These are phyloP conservation scores for Etheostoma perlongum DNA, from an alignment of 2,797 vertebrate genomes.

Conservation along the genomic window DNA sequence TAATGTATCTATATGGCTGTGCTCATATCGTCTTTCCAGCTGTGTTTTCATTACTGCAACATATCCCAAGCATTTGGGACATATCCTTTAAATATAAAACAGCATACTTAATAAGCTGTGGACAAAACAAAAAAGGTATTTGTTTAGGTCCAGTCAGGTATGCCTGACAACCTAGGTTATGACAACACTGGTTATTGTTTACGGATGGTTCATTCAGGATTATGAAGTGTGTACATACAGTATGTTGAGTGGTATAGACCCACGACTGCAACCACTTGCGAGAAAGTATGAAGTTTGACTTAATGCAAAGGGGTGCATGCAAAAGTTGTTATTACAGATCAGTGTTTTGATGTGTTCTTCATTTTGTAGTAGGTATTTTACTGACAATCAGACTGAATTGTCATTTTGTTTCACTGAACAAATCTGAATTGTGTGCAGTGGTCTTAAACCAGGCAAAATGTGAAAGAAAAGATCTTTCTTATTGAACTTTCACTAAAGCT, in stretches of 20 bases:
- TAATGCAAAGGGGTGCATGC: neutral
- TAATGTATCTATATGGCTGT: neutral
- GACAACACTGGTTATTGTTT: neutral
- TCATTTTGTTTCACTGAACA: neutral
- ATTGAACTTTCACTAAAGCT: neutral
- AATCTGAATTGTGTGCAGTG: neutral
- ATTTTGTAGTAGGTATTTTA: neutral
- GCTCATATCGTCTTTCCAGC: neutral
- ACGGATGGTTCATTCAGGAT: neutral
- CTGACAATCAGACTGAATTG: neutral
- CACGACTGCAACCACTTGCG: neutral
- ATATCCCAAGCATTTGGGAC: neutral
- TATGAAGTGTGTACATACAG: neutral
- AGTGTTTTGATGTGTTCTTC: neutral
- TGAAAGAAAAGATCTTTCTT: neutral
- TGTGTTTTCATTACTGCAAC: slow-evolving; percentile 11
- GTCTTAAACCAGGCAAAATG: neutral
- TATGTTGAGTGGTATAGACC: neutral
- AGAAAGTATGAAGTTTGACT: neutral
- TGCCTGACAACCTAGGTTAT: neutral
- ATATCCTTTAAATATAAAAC: neutral
- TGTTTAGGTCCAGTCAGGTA: neutral
- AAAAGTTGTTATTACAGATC: neutral
- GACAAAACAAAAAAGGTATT: neutral
- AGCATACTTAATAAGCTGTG: neutral